Conservation (phyloP, 2,797 vertebrate genomes). For the Mormyrus hasselquistii region DNA sequence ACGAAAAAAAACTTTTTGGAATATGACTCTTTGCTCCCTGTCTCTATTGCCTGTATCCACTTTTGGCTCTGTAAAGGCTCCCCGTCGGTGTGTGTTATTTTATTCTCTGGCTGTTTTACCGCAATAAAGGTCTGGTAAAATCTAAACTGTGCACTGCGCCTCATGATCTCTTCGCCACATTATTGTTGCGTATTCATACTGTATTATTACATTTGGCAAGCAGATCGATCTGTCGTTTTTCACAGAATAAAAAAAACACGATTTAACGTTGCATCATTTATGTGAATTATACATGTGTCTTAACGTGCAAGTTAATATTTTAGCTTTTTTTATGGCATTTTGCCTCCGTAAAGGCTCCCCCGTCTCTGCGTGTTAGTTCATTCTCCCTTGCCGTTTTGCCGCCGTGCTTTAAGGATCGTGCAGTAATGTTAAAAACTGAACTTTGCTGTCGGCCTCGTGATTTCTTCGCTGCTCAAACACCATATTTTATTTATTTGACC, state of each 20-base stretch:
- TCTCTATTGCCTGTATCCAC: not conserved
- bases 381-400: not conserved
- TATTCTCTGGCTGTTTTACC: not conserved
- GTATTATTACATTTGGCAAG: not conserved
- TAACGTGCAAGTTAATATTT: not conserved
- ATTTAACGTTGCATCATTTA: not conserved
- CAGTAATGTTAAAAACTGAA: not conserved
- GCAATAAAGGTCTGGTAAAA: not conserved
- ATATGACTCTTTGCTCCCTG: not conserved
- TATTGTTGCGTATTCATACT: not conserved
- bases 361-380: not conserved
- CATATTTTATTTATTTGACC: not conserved
- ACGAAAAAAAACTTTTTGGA: not conserved
- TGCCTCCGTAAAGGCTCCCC: not conserved
- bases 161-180: not conserved
- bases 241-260: not conserved
- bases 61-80: not conserved
- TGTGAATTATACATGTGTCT: not conserved
- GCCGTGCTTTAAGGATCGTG: not conserved
- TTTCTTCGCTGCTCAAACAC: not conserved
- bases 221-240: not conserved
- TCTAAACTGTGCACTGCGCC: not conserved
- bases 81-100: not conserved
- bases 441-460: not conserved
- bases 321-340: not conserved